Evolutionary conservation across 2,888 invertebrate genomes (phyloP).

Genomic region (Drosophila anomalata): DNA sequence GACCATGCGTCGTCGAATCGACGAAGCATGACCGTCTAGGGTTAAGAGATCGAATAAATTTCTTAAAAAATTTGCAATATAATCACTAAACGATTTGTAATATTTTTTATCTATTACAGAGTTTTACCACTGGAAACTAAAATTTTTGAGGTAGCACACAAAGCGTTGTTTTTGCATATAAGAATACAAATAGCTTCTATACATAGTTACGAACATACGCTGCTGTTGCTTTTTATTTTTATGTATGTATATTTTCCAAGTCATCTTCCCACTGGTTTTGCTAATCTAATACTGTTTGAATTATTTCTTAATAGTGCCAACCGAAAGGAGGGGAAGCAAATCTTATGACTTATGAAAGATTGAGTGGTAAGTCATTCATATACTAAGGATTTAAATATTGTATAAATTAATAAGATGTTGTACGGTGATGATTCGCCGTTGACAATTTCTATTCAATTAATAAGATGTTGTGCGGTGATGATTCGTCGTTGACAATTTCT

Average conservation of each 20-base stretch:
- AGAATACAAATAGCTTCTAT: not conserved
- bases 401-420: not conserved
- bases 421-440: too few species aligned
- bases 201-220: not conserved
- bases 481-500: too few species aligned
- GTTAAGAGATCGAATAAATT: too few species aligned
- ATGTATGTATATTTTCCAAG: constrained; percentile 15
- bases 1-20: too few species aligned
- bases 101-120: constrained; percentile 2
- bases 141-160: not conserved
- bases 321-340: constrained; percentile 83
- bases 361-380: constrained; percentile 89
- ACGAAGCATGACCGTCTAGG: too few species aligned
- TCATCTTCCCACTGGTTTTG: constrained; percentile 30
- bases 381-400: not conserved
- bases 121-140: not conserved
- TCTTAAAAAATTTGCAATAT: not conserved
- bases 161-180: not conserved
- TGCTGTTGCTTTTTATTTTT: constrained; percentile 1
- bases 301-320: constrained; percentile 81
- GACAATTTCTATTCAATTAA: too few species aligned
- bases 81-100: not conserved
- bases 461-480: too few species aligned
- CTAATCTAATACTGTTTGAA: constrained; percentile 48
- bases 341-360: constrained; percentile 98